These are phyloP conservation scores for Eremophila alpestris DNA, from an alignment of 2,797 vertebrate genomes.

Conservation along the genomic window DNA sequence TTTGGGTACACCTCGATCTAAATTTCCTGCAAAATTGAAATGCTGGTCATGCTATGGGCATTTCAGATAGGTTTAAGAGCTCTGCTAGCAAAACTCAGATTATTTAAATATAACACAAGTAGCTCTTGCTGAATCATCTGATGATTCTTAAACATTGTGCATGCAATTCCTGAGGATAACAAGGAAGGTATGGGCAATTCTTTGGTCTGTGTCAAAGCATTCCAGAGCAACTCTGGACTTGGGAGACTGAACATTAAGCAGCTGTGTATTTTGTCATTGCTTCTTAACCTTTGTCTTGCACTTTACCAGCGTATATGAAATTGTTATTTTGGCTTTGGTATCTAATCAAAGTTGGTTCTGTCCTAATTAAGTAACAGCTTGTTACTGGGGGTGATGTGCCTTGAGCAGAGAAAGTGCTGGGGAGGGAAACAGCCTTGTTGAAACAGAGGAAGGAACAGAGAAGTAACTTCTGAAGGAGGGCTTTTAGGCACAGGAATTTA, in stretches of 20 bases:
- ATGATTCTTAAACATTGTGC: not conserved
- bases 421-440: not conserved
- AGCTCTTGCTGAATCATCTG: not conserved
- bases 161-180: not conserved
- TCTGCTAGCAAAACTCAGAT: not conserved
- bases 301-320: not conserved
- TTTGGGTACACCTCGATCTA: not conserved
- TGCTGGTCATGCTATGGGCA: not conserved
- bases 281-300: not conserved
- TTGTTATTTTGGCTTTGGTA: not conserved
- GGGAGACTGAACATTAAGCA: not conserved
- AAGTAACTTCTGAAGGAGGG: not conserved
- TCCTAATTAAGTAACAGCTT: not conserved
- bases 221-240: not conserved
- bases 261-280: not conserved
- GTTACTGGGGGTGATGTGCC: not conserved
- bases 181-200: not conserved
- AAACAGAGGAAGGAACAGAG: not conserved
- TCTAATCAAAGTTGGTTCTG: not conserved
- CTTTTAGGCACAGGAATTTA: not conserved
- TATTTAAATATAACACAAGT: not conserved
- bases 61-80: constrained; percentile 6
- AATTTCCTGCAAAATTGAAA: not conserved
- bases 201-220: not conserved
- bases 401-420: not conserved